phyloP scores from a whole-genome alignment of 2,888 invertebrate species.

The Syritta pipiens region DNA sequence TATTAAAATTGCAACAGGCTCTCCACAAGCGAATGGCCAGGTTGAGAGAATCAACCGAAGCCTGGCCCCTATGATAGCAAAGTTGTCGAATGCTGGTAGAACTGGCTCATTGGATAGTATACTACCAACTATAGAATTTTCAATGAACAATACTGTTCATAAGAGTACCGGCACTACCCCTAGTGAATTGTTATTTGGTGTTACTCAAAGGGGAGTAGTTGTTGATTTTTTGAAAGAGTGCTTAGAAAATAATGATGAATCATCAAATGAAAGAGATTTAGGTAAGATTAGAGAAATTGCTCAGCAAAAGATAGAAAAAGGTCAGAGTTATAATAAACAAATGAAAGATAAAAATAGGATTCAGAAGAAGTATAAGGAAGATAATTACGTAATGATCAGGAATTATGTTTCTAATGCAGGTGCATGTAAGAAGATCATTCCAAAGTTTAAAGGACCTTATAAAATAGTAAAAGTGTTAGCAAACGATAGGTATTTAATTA shows the following conservation, averaged over 20 bases:
- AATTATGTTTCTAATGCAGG: background rate
- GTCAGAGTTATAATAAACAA: background rate
- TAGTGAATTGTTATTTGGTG: background rate
- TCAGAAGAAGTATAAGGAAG: background rate
- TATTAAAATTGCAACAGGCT: too few species aligned
- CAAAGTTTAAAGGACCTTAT: slow-evolving; percentile 15
- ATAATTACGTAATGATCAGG: background rate
- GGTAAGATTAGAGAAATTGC: too few species aligned
- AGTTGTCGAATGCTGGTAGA: background rate
- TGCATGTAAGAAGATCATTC: slow-evolving; percentile 7
- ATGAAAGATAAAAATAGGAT: background rate
- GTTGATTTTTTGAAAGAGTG: background rate
- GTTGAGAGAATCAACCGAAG: background rate
- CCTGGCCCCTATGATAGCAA: background rate
- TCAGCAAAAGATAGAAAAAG: background rate
- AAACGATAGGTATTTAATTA: slow-evolving; percentile 10
- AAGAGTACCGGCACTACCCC: background rate
- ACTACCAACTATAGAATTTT: background rate
- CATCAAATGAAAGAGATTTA: background rate
- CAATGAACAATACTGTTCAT: background rate
- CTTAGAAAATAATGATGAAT: background rate
- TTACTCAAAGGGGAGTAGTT: background rate
- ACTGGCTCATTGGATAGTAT: background rate
- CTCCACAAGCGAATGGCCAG: too few species aligned
- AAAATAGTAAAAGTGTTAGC: background rate